These are phyloP conservation scores for Lepidurus packardi DNA, from an alignment of 1,140 invertebrate genomes.

Conservation along the genomic window DNA sequence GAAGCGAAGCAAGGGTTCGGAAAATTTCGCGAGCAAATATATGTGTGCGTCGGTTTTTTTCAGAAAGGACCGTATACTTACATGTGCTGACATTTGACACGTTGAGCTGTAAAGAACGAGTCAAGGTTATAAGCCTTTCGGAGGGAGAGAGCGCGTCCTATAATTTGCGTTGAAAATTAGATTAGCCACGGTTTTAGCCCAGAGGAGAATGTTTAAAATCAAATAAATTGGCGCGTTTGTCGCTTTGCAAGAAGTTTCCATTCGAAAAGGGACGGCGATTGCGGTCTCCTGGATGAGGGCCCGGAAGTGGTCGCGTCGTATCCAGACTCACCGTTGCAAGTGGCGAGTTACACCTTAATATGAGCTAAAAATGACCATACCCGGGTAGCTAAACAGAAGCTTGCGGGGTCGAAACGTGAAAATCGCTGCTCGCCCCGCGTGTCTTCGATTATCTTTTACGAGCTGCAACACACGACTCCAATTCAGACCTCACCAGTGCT, in stretches of 20 bases:
- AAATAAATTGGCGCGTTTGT: too few species aligned
- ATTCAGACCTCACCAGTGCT: neutral
- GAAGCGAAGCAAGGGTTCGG: neutral
- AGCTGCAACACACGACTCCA: slow-evolving; percentile 17
- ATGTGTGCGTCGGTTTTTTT: neutral
- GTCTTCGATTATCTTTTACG: slow-evolving; percentile 22
- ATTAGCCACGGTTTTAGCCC: too few species aligned
- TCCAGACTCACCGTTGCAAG: too few species aligned
- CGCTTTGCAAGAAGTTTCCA: too few species aligned
- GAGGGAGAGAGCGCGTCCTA: neutral
- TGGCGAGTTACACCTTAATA: neutral
- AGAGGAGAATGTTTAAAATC: too few species aligned
- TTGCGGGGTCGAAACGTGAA: neutral
- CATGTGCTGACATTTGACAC: neutral
- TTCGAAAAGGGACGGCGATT: too few species aligned
- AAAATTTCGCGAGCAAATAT: neutral
- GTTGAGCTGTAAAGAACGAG: neutral
- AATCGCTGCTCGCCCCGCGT: neutral
- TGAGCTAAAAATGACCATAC: neutral
- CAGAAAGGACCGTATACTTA: too few species aligned
- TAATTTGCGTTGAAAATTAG: neutral
- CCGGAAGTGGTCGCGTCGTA: slow-evolving; percentile 1
- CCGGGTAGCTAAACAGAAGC: neutral
- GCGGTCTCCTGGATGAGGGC: neutral
- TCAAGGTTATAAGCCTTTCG: neutral